phyloP scores from a whole-genome alignment of 2,797 vertebrate genomes.

The Naso thynnoides region DNA sequence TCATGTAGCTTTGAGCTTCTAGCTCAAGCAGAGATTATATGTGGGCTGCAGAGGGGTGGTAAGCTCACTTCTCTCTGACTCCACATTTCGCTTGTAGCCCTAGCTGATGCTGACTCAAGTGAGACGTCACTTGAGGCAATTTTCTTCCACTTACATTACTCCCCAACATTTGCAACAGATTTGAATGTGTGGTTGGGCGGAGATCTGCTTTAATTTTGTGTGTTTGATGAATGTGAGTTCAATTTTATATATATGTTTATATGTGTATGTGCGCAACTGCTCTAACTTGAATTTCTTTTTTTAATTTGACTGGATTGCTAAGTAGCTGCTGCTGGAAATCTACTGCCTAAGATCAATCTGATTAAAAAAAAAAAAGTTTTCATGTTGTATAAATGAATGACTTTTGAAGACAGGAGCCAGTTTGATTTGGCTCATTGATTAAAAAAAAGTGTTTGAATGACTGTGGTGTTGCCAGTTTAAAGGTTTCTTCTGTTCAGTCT shows the following conservation, averaged over 20 bases:
- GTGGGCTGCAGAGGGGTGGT: no score
- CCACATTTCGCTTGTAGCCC: neutral
- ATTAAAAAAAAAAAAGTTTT: slow-evolving; percentile 8
- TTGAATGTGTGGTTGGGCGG: neutral
- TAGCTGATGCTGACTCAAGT: neutral
- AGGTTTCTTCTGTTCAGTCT: slow-evolving; percentile 6
- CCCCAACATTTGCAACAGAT: neutral
- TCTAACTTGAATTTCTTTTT: slow-evolving; percentile 4
- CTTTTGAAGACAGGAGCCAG: slow-evolving; percentile 28
- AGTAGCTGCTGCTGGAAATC: neutral
- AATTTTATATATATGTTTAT: neutral
- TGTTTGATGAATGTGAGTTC: slow-evolving; percentile 11
- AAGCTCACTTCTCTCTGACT: neutral
- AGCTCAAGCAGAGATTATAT: neutral
- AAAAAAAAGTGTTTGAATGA: slow-evolving; percentile 4
- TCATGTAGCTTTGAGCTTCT: neutral
- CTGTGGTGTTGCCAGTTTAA: neutral
- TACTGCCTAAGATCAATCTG: slow-evolving; percentile 2
- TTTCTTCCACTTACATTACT: neutral
- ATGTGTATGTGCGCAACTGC: neutral
- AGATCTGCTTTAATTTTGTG: neutral
- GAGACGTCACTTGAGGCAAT: slow-evolving; percentile 1
- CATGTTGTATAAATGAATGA: slow-evolving; percentile 17
- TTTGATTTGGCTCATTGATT: slow-evolving; percentile 10
- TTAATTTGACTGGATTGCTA: slow-evolving; percentile 22